phyloP scores from a whole-genome alignment of 2,797 vertebrate genomes.

The Spinibarbus caldwelli region DNA sequence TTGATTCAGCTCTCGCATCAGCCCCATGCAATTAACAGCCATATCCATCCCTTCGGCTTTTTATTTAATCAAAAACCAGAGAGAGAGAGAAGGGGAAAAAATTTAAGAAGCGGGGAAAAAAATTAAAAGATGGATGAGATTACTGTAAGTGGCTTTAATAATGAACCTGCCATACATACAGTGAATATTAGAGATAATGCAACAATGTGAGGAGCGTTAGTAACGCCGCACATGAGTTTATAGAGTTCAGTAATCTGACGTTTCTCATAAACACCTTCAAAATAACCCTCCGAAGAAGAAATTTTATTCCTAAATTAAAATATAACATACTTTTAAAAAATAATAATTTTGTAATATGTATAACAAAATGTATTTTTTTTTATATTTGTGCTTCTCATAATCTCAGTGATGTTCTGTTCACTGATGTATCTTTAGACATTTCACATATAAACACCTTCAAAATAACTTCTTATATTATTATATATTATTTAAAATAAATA shows the following conservation, averaged over 20 bases:
- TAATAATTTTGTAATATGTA: not conserved
- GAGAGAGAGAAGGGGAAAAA: constrained; percentile 61
- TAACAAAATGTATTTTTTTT: not conserved
- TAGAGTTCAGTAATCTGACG: not conserved
- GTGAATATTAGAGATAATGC: constrained; percentile 30
- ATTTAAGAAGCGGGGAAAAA: constrained; percentile 54
- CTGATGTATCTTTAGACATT: not conserved
- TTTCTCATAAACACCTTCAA: not conserved
- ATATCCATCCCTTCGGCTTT: constrained; percentile 72
- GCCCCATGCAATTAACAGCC: constrained; percentile 62
- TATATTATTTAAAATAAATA: not conserved
- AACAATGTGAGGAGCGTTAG: constrained; percentile 29
- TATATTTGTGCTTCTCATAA: not conserved
- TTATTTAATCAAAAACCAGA: constrained; percentile 71
- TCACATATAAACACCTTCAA: not conserved
- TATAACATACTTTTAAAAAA: not conserved
- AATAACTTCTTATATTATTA: not conserved
- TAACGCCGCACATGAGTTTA: not conserved
- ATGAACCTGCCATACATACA: constrained; percentile 54
- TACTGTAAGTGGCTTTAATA: constrained; percentile 57
- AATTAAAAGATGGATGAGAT: constrained; percentile 65
- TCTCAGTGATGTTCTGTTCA: not conserved
- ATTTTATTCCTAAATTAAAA: not conserved
- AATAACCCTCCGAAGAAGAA: not conserved
- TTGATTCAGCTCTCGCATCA: constrained; percentile 61